Percentiles rank a stretch among this genome's conserved stretches.
phyloP scores from a whole-genome alignment of 2,888 invertebrate genomes.

The Eupeodes latifasciatus region DNA sequence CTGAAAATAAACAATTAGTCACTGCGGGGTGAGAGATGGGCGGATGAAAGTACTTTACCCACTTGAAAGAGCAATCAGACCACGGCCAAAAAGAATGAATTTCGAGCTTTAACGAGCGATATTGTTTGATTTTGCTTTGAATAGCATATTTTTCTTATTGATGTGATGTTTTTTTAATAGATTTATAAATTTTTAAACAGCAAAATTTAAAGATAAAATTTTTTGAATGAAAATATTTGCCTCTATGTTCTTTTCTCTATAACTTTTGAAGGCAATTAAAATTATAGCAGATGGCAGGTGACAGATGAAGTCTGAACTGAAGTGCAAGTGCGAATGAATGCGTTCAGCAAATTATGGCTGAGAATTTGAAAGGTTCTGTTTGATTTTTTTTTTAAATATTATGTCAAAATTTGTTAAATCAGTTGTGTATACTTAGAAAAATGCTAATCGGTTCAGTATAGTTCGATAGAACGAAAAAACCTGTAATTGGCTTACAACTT shows the following conservation, averaged over 20 bases:
- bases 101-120: background rate
- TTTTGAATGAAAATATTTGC: background rate
- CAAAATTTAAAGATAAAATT: background rate
- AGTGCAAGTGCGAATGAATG: background rate
- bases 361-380: background rate
- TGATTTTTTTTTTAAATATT: background rate
- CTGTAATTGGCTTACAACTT: no score
- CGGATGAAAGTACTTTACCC: conserved; percentile 6
- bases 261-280: background rate
- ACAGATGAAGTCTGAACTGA: background rate
- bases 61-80: conserved; percentile 4
- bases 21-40: conserved; percentile 32
- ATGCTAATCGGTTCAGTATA: no score
- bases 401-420: no score
- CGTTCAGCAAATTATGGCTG: conserved; percentile 1
- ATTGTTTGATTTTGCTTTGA: background rate
- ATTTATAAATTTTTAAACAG: background rate
- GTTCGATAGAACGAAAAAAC: no score
- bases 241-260: background rate
- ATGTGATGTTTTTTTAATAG: background rate
- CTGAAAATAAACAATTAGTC: conserved; percentile 69
- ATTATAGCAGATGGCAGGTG: background rate
- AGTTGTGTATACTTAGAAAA: no score
- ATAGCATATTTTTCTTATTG: background rate
- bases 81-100: background rate